Percentiles rank a stretch among this genome's conserved stretches.
Evolutionary conservation across 2,888 invertebrate species (phyloP).

Genomic region (Coenonympha arcania): DNA sequence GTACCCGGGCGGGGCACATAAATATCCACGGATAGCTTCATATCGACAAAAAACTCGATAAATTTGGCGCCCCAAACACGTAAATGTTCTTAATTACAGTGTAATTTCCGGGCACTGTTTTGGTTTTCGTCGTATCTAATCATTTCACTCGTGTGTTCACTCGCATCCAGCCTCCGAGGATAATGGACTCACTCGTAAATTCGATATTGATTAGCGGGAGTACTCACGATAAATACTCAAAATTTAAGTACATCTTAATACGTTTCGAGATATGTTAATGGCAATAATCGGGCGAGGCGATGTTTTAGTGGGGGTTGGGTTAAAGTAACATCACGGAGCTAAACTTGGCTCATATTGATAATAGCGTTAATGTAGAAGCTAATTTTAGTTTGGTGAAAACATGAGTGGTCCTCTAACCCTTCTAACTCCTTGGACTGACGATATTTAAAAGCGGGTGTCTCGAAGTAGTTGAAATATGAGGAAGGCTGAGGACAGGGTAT

Average conservation of each 20-base stretch:
- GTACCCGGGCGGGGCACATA: conserved; percentile 57
- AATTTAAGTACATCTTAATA: conserved; percentile 35
- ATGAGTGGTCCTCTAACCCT: too few relatives aligned
- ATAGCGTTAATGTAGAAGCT: too few relatives aligned
- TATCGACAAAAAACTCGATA: conserved; percentile 72
- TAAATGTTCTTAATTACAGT: conserved; percentile 72
- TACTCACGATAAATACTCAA: conserved; percentile 37
- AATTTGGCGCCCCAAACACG: conserved; percentile 73
- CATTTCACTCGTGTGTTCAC: conserved; percentile 56
- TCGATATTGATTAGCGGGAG: conserved; percentile 50
- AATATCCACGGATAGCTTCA: conserved; percentile 67
- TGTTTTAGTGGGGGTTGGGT: conserved; percentile 7
- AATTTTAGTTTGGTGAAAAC: too few relatives aligned
- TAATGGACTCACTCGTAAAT: conserved; percentile 38
- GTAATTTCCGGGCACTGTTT: conserved; percentile 63
- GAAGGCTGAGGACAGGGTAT: too few relatives aligned
- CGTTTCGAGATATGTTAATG: conserved; percentile 35
- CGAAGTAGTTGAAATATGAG: too few relatives aligned
- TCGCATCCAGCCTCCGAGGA: conserved; percentile 43
- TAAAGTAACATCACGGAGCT: neutral
- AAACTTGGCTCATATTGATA: neutral
- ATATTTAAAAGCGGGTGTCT: too few relatives aligned
- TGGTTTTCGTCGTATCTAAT: conserved; percentile 61
- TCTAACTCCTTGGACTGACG: too few relatives aligned
- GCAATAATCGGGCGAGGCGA: conserved; percentile 29